Base-by-base conservation (phyloP, 2,113 vertebrate species). In the Brachypodius melanocephalos region DNA sequence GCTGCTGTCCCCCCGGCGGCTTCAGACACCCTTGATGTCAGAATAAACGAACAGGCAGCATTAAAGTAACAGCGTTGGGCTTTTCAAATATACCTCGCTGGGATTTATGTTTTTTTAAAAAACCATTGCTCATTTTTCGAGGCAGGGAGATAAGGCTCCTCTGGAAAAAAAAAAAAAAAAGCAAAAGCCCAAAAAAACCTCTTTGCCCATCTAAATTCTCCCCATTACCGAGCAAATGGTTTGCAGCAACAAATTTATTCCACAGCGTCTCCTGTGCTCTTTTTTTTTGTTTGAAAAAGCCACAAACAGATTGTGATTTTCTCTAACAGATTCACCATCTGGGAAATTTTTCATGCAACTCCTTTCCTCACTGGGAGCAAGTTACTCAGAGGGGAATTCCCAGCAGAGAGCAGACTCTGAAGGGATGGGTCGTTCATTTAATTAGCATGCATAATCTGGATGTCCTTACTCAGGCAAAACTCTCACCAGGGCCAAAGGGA, bases 281-380 rank as follows among this genome's bases (percentile, higher is more conserved):
- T 94, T 97, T 83, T 94, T 97, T 90, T 85, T 84, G 87, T 95
- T 92, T 72, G 92, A 87, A 80, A 96, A 80, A 94, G 96, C 85
- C 94, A 90, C 94, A 91, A 96, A 96, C 95, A 95, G 93, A 93
- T 93, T 96, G 96, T 36, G 93, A 96, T 96, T 95, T 94, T 97
- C 95, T 96, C 93, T 83, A 96, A 96, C 92, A 80, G 93, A 95
- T 96, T 94, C 85, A 90, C 95, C 95, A 96, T 96, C 95, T 97
- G 96, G 96, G 94, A 96, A 91, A 95, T 96, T 93, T 88, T 95
- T 96, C 96, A 96, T 96, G 93, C 94, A 95, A 74, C 85, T 93
- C 89, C 72, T 96, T 95, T 71, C 75, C 95, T 96, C 93, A 62
- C 85, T 95, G 95, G 95, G 94, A 96, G 85, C 95, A 93, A 95